Evolutionary conservation across 2,797 vertebrate genomes (phyloP).

Genomic region (Anisognathus igniventris): DNA sequence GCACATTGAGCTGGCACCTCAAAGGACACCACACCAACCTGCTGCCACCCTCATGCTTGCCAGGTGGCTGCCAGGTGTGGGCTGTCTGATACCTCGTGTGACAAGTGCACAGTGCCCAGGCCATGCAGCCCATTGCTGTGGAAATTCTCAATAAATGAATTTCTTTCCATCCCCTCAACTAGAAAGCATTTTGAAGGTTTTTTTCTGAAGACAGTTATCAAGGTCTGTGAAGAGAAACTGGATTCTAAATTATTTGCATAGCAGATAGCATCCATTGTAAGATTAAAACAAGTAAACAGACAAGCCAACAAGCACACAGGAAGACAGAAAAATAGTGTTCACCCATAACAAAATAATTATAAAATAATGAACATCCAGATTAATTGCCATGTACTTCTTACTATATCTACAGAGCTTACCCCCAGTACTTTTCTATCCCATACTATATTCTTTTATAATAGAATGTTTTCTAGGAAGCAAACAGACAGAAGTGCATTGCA

Average conservation of each 20-base stretch:
- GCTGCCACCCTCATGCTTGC: background rate
- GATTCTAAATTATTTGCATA: background rate
- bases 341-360: background rate
- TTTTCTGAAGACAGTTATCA: background rate
- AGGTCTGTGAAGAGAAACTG: background rate
- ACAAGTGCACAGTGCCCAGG: background rate
- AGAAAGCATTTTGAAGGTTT: background rate
- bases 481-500: background rate
- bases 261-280: background rate
- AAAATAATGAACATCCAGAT: background rate
- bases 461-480: background rate
- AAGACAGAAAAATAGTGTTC: background rate
- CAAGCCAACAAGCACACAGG: background rate
- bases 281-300: background rate
- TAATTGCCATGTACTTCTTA: background rate
- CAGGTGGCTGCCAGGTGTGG: background rate
- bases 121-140: background rate
- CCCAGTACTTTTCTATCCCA: background rate
- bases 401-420: background rate
- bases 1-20: fast-evolving
- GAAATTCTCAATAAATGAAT: background rate
- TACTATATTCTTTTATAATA: background rate
- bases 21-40: background rate
- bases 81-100: background rate
- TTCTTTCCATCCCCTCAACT: background rate